Evolutionary conservation across 2,113 vertebrate species (phyloP).

Genomic region (Pseudopodoces humilis): DNA sequence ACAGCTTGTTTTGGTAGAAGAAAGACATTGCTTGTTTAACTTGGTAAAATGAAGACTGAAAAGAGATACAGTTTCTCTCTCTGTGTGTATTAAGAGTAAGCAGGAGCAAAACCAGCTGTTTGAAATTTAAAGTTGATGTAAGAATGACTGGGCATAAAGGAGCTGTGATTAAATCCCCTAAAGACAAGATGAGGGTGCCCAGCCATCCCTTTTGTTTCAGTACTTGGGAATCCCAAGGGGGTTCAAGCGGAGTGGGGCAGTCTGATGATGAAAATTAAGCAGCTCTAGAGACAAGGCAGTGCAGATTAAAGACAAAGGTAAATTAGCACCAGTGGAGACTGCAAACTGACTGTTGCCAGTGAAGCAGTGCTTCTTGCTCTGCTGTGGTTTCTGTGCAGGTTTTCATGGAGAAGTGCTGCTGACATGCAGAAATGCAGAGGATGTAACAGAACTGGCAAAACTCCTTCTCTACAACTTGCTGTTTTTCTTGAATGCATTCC

Average conservation of each 20-base stretch:
- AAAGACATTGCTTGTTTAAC: not conserved
- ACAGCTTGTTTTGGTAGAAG: not conserved
- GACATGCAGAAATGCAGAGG: not conserved
- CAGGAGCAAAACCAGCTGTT: not conserved
- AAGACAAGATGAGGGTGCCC: not conserved
- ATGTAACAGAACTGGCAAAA: not conserved
- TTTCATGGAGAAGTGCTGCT: not conserved
- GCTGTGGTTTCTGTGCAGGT: not conserved
- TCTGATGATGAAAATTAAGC: not conserved
- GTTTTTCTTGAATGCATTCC: not conserved
- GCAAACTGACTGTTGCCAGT: not conserved
- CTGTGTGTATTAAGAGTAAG: not conserved
- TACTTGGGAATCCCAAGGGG: rapidly evolving
- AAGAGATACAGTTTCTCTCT: not conserved
- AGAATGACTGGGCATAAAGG: not conserved
- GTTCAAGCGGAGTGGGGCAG: not conserved
- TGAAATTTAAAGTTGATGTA: not conserved
- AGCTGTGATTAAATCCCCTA: not conserved
- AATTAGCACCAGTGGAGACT: not conserved
- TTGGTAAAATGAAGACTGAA: not conserved
- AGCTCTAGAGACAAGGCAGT: not conserved
- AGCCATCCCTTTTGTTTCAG: not conserved
- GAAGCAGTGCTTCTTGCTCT: not conserved
- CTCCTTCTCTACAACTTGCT: not conserved
- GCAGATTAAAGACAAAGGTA: not conserved